Percentiles rank a stretch among this genome's conserved stretches.
These are phyloP conservation scores for Montipora foliosa DNA, from an alignment of 64 coral and sea anemone genomes.

Conservation along the genomic window DNA sequence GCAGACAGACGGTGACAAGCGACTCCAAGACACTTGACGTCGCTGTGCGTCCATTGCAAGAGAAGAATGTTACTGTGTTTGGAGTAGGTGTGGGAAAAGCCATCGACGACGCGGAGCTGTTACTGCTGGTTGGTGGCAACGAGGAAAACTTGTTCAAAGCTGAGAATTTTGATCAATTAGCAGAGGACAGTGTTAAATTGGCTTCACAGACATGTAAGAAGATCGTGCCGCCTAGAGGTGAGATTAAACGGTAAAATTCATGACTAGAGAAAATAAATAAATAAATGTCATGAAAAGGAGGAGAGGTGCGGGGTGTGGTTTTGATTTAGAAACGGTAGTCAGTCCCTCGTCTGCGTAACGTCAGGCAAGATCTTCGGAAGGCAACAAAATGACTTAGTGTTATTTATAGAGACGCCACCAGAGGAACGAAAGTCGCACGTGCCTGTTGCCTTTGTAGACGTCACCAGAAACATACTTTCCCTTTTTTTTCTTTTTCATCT, in stretches of 20 bases:
- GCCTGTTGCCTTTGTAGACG: too few relatives aligned
- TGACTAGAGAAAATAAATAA: too few relatives aligned
- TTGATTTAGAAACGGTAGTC: too few relatives aligned
- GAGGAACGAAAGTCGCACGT: too few relatives aligned
- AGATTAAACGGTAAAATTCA: not conserved
- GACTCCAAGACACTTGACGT: not conserved
- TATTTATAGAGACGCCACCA: too few relatives aligned
- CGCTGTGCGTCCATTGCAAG: constrained; percentile 31
- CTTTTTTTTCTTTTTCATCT: too few relatives aligned
- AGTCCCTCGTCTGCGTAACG: too few relatives aligned
- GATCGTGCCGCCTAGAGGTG: constrained; percentile 25
- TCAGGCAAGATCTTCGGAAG: too few relatives aligned
- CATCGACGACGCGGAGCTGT: constrained; percentile 26
- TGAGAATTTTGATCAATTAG: constrained; percentile 59
- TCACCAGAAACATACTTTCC: too few relatives aligned
- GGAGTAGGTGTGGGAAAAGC: constrained; percentile 47
- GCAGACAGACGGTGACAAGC: constrained; percentile 5
- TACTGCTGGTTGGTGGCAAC: constrained; percentile 16
- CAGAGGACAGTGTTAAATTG: not conserved
- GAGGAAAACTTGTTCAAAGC: constrained; percentile 47
- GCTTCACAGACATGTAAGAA: constrained; percentile 50
- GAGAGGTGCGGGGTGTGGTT: too few relatives aligned
- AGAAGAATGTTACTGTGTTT: constrained; percentile 47
- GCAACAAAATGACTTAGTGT: too few relatives aligned
- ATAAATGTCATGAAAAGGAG: too few relatives aligned